These are phyloP conservation scores for Microctonus hyperodae DNA, from an alignment of 2,888 invertebrate genomes.

Conservation along the genomic window DNA sequence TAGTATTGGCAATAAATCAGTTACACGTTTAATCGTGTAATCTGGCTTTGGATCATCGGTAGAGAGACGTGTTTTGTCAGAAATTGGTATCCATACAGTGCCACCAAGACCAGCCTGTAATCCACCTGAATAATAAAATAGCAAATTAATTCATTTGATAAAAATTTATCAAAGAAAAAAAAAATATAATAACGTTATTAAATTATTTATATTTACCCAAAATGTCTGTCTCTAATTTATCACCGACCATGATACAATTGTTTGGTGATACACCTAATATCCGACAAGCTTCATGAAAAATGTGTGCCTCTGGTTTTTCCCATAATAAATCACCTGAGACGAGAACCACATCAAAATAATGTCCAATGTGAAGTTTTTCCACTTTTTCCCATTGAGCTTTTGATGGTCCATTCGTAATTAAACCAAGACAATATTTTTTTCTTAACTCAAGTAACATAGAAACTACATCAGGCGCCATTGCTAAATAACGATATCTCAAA, in stretches of 20 bases:
- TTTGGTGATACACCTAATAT: constrained; percentile 76
- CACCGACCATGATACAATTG: constrained; percentile 86
- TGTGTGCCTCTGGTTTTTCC: constrained; percentile 85
- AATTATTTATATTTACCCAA: constrained; percentile 58
- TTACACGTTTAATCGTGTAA: constrained; percentile 72
- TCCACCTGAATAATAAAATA: constrained; percentile 69
- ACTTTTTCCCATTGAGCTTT: constrained; percentile 91
- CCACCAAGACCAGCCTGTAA: constrained; percentile 78
- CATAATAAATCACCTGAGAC: constrained; percentile 86
- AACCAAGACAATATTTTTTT: constrained; percentile 77
- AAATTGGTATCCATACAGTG: constrained; percentile 81
- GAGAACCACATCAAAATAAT: constrained; percentile 80
- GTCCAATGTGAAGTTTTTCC: constrained; percentile 72
- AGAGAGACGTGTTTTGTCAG: constrained; percentile 53
- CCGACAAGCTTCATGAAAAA: constrained; percentile 83
- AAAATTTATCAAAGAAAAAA: not conserved
- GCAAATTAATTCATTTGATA: not conserved
- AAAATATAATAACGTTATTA: constrained; percentile 17
- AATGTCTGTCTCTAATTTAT: constrained; percentile 88
- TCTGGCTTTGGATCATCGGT: constrained; percentile 68
- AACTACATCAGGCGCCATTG: constrained; percentile 73
- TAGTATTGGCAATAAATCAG: constrained; percentile 70
- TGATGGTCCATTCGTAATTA: constrained; percentile 88
- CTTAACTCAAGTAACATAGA: constrained; percentile 75
- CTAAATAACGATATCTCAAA: constrained; percentile 79